Evolutionary conservation across 2,888 invertebrate species (phyloP).

Genomic region (Cybosia mesomella): DNA sequence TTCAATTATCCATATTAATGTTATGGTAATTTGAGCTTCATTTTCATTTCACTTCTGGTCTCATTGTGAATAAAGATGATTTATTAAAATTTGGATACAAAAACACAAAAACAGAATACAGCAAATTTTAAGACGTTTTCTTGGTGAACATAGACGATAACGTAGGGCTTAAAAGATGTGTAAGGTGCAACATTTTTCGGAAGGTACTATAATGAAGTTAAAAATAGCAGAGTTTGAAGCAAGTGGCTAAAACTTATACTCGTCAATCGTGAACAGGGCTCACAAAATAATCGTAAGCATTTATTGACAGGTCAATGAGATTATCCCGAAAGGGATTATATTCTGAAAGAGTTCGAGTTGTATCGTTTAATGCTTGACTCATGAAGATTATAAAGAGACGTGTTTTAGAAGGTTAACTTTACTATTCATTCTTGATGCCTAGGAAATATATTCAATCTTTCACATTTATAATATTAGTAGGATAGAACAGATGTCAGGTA

Average conservation of each 20-base stretch:
- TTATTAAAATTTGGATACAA: background rate
- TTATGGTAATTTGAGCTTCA: conserved; percentile 5
- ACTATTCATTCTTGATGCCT: no score
- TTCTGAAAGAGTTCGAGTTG: background rate
- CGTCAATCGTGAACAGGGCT: background rate
- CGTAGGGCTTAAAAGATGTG: background rate
- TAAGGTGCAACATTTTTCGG: background rate
- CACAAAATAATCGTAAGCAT: background rate
- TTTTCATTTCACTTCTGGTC: background rate
- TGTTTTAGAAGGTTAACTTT: no score
- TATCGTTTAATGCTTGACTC: no score
- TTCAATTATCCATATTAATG: conserved; percentile 21
- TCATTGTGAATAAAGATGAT: background rate
- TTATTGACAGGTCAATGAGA: background rate
- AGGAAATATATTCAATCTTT: no score
- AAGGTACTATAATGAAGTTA: background rate
- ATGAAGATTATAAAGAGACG: no score
- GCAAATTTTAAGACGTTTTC: no score
- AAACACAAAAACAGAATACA: background rate
- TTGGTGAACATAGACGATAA: background rate
- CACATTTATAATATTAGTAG: no score
- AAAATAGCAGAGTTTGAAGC: background rate
- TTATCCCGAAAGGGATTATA: no score
- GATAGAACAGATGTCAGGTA: background rate
- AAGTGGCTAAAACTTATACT: background rate